A percentile compares a stretch with the other conserved stretches of the same genome.
phyloP scores from a whole-genome alignment of 2,888 invertebrate genomes.

The Zygothrica quintamaculata region DNA sequence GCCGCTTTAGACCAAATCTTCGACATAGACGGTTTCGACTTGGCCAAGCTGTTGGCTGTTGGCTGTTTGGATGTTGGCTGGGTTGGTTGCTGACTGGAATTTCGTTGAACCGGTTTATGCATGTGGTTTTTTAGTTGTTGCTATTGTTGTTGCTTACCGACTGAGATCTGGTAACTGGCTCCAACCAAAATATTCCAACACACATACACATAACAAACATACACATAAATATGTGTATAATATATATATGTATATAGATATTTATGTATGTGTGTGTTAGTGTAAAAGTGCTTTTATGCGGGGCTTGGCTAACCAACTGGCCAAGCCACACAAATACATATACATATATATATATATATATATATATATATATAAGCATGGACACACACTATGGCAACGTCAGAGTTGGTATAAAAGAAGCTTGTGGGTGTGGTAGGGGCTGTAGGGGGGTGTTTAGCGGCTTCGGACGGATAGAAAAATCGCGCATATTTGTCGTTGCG shows the following conservation, averaged over 20 bases:
- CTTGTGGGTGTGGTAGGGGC: too few species aligned
- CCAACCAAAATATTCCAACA: constrained; percentile 56
- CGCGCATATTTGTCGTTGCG: constrained; percentile 78
- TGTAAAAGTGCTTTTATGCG: constrained; percentile 54
- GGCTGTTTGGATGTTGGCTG: constrained; percentile 40
- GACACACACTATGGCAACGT: too few species aligned
- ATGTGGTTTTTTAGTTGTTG: constrained; percentile 68
- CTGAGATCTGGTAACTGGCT: constrained; percentile 77
- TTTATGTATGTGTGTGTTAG: constrained; percentile 10
- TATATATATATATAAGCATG: background rate
- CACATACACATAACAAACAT: constrained; percentile 29
- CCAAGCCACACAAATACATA: constrained; percentile 63
- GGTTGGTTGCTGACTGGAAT: constrained; percentile 68
- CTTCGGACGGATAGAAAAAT: constrained; percentile 42
- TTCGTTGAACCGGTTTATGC: constrained; percentile 79
- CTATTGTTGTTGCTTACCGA: constrained; percentile 56
- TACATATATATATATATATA: too few species aligned
- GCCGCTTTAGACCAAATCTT: constrained; percentile 53
- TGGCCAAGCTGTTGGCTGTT: constrained; percentile 42
- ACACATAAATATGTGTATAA: constrained; percentile 18
- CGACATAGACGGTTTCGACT: constrained; percentile 42
- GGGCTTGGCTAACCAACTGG: constrained; percentile 78
- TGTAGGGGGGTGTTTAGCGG: background rate
- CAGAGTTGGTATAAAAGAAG: constrained; percentile 7
- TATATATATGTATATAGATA: constrained; percentile 25